A percentile compares a stretch with the other conserved stretches of the same genome.
Conservation (phyloP, 2,797 vertebrate species). For the Myotis vivesi region DNA sequence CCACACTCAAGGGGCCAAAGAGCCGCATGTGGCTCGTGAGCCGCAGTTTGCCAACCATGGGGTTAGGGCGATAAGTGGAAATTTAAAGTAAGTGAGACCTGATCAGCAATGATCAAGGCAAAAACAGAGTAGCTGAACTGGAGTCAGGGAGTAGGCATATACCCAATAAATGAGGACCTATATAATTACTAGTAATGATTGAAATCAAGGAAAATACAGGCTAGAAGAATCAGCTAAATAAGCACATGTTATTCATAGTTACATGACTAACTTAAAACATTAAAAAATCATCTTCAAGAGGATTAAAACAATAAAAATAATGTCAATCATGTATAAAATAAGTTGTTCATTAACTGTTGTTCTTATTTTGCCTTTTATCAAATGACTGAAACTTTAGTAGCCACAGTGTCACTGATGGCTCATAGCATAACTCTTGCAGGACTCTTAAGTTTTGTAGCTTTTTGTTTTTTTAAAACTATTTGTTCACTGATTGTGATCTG, state of each 20-base stretch:
- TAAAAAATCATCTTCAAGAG: background rate
- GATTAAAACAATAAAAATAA: background rate
- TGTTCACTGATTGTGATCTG: conserved; percentile 18
- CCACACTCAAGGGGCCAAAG: too few species aligned
- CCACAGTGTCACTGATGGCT: background rate
- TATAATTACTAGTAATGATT: background rate
- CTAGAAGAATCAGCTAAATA: background rate
- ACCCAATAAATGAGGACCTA: background rate
- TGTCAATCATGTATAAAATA: background rate
- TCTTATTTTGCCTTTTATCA: background rate
- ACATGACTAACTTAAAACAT: background rate
- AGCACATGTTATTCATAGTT: background rate
- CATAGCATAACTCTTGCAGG: background rate
- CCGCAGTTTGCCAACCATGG: too few species aligned
- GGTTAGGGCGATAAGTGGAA: background rate
- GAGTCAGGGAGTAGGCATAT: background rate
- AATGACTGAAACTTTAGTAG: background rate
- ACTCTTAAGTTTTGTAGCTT: background rate
- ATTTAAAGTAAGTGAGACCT: background rate
- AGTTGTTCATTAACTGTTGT: background rate
- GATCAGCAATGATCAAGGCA: background rate
- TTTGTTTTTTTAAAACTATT: background rate
- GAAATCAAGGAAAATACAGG: background rate
- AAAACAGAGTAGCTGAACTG: background rate
- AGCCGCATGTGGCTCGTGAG: too few species aligned